Percentiles rank a stretch among this genome's conserved stretches.
Conservation (phyloP, 1,140 invertebrate species). For the Sinella curviseta region DNA sequence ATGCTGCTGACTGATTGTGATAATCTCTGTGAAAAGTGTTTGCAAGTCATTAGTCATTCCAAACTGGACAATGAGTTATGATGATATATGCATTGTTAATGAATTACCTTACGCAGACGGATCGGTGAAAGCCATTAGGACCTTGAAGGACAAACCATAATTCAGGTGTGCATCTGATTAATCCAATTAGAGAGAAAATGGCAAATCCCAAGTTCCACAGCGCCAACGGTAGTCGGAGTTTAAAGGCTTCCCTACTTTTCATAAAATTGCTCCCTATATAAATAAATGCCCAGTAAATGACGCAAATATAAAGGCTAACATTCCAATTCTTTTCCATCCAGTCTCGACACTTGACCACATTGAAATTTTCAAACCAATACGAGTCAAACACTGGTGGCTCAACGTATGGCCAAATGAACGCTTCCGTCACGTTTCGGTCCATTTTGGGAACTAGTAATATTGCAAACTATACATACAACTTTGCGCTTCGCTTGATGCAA, state of each 20-base stretch:
- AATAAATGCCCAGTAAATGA: slow-evolving; percentile 21
- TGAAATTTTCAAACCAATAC: slow-evolving; percentile 10
- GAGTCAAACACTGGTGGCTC: slow-evolving; percentile 6
- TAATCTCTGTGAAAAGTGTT: slow-evolving; percentile 14
- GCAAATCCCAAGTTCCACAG: slow-evolving; percentile 36
- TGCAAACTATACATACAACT: too few species aligned
- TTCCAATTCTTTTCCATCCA: slow-evolving; percentile 72
- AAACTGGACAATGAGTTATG: too few species aligned
- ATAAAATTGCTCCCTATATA: slow-evolving; percentile 19
- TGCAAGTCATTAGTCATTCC: background rate
- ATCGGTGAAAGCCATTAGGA: slow-evolving; percentile 27
- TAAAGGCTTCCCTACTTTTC: slow-evolving; percentile 28
- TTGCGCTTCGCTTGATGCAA: too few species aligned
- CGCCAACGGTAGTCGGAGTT: slow-evolving; percentile 22
- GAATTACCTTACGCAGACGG: slow-evolving; percentile 66
- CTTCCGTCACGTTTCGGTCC: background rate
- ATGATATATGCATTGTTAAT: background rate
- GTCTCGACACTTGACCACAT: slow-evolving; percentile 57
- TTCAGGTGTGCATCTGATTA: slow-evolving; percentile 31
- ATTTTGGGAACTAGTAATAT: background rate
- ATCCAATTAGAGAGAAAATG: slow-evolving; percentile 32
- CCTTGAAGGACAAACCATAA: slow-evolving; percentile 22
- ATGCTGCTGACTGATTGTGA: slow-evolving; percentile 28
- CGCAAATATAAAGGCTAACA: slow-evolving; percentile 11
- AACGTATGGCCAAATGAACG: slow-evolving; percentile 3